phyloP scores from a whole-genome alignment of 2,113 vertebrate species.

The Hemibagrus wyckioides region DNA sequence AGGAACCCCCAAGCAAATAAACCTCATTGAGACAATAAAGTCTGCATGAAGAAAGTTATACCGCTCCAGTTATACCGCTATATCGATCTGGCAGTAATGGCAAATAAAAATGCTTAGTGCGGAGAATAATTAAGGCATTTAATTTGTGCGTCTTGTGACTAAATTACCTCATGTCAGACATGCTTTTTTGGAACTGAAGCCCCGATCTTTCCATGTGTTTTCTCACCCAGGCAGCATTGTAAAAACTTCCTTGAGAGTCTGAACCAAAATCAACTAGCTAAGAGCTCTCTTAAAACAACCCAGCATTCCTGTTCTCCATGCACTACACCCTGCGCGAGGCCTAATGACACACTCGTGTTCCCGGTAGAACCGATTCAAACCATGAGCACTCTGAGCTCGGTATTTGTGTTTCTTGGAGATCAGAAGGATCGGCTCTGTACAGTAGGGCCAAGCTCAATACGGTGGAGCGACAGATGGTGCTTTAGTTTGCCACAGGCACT shows the following conservation, averaged over 20 bases:
- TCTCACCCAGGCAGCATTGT: slow-evolving; percentile 20
- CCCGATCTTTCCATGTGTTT: slow-evolving; percentile 25
- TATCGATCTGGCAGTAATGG: slow-evolving; percentile 6
- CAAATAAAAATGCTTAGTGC: slow-evolving; percentile 12
- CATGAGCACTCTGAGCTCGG: slow-evolving; percentile 12
- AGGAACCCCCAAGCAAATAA: slow-evolving; percentile 47
- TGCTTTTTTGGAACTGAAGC: slow-evolving; percentile 21
- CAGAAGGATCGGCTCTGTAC: slow-evolving; percentile 28
- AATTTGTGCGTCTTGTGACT: slow-evolving; percentile 8
- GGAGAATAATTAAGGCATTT: slow-evolving; percentile 7
- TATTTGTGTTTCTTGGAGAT: slow-evolving; percentile 35
- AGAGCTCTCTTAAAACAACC: slow-evolving; percentile 27
- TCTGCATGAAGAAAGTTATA: background rate
- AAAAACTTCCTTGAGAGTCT: slow-evolving; percentile 16
- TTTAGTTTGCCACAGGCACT: slow-evolving; percentile 46
- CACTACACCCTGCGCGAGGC: background rate
- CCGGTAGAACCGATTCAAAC: slow-evolving; percentile 8
- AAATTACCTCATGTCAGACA: slow-evolving; percentile 6
- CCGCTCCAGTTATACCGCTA: background rate
- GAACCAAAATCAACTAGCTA: slow-evolving; percentile 21
- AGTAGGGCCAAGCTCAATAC: slow-evolving; percentile 40
- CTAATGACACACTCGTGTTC: slow-evolving; percentile 23
- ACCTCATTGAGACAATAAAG: slow-evolving; percentile 40
- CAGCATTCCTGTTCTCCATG: slow-evolving; percentile 14
- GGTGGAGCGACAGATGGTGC: slow-evolving; percentile 56